A percentile compares a stretch with the other conserved stretches of the same genome.
Evolutionary conservation across 2,888 invertebrate genomes (phyloP).

Genomic region (Antheraea yamamai): DNA sequence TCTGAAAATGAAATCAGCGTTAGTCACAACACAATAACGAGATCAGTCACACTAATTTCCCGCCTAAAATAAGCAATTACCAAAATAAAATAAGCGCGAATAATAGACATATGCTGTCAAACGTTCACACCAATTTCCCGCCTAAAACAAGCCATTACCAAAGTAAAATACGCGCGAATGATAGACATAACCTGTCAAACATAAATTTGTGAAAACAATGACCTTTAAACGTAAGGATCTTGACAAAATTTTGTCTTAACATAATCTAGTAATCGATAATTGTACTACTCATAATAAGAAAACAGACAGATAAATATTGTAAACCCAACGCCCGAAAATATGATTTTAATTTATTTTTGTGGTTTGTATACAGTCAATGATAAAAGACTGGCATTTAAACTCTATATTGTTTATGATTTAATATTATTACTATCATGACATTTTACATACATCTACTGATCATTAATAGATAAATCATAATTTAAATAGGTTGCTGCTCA

Average conservation of each 20-base stretch:
- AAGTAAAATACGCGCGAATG: constrained; percentile 51
- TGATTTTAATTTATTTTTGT: neutral
- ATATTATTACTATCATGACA: neutral
- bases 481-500: too few relatives aligned
- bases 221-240: constrained; percentile 51
- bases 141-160: constrained; percentile 57
- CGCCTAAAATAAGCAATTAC: constrained; percentile 61
- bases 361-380: neutral
- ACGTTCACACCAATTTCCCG: constrained; percentile 51
- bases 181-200: constrained; percentile 47
- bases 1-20: constrained; percentile 40
- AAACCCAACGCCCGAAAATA: neutral
- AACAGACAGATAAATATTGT: neutral
- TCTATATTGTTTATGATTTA: neutral
- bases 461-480: too few relatives aligned
- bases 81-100: constrained; percentile 53
- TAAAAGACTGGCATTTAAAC: neutral
- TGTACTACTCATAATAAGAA: neutral
- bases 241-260: constrained; percentile 31
- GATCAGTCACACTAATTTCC: constrained; percentile 44
- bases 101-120: constrained; percentile 48
- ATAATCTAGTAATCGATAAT: constrained; percentile 30
- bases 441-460: too few relatives aligned
- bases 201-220: constrained; percentile 23
- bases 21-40: constrained; percentile 19